Evolutionary conservation across 2,113 vertebrate genomes (phyloP).

Genomic region (Hyla sarda): DNA sequence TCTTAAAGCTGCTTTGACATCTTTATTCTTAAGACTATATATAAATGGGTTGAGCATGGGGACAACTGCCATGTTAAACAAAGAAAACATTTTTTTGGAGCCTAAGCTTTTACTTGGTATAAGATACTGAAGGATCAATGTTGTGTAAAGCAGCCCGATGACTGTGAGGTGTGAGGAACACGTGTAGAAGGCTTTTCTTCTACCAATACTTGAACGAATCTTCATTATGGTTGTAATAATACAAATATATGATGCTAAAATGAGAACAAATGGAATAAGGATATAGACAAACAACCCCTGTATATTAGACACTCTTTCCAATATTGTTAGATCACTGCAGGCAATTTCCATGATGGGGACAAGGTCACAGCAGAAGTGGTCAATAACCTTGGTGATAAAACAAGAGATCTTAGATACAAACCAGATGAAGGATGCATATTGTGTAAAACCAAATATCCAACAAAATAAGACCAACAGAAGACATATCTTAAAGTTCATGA

Average conservation of each 20-base stretch:
- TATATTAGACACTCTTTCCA: not conserved
- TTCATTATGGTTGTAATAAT: constrained; percentile 2
- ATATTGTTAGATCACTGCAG: not conserved
- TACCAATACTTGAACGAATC: not conserved
- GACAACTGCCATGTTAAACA: not conserved
- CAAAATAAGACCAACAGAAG: not conserved
- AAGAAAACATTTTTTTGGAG: not conserved
- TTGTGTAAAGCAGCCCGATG: not conserved
- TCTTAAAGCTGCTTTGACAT: not conserved
- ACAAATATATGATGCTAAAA: not conserved
- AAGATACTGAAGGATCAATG: not conserved
- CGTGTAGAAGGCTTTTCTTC: constrained; percentile 2
- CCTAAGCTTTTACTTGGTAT: not conserved
- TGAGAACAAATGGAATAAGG: not conserved
- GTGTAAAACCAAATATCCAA: not conserved
- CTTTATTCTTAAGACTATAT: not conserved
- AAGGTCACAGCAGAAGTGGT: constrained; percentile 30
- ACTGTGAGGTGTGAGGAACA: constrained; percentile 3
- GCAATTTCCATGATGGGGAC: not conserved
- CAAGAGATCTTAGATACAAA: not conserved
- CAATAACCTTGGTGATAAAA: not conserved
- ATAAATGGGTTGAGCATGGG: not conserved
- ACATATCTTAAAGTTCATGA: too few relatives aligned
- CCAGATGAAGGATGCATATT: not conserved
- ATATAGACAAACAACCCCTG: not conserved